phyloP scores from a whole-genome alignment of 2,888 invertebrate genomes.

The Pterobdella sp. region DNA sequence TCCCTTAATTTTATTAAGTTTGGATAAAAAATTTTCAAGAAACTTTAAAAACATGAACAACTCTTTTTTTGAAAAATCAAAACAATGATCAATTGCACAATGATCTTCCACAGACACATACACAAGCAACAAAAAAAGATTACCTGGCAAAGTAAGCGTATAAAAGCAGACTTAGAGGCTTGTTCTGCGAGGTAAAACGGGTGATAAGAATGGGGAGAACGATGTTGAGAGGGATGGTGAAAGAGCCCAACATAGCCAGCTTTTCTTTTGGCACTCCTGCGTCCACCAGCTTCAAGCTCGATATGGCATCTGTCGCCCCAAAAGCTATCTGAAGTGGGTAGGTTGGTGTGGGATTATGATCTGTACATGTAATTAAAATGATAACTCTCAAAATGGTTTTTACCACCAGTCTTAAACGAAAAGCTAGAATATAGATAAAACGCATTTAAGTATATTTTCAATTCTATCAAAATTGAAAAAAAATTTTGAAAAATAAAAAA shows the following conservation, averaged over 20 bases:
- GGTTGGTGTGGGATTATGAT: background rate
- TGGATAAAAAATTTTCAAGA: no score
- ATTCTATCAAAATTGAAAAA: no score
- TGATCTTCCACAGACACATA: background rate
- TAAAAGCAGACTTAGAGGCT: constrained; percentile 78
- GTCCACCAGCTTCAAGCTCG: constrained; percentile 86
- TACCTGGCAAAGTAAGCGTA: constrained; percentile 74
- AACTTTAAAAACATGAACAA: no score
- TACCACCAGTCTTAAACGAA: no score
- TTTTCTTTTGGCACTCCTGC: constrained; percentile 91
- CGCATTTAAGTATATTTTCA: no score
- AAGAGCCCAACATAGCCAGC: constrained; percentile 85
- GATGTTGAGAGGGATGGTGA: constrained; percentile 60
- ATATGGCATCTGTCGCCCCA: constrained; percentile 87
- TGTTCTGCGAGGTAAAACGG: constrained; percentile 74
- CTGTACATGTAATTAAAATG: background rate
- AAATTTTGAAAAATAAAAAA: no score
- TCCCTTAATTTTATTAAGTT: no score
- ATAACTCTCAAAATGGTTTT: background rate
- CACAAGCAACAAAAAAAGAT: constrained; percentile 26
- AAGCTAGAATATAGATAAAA: no score
- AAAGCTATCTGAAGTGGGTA: constrained; percentile 69
- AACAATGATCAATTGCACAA: background rate
- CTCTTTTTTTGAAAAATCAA: no score
- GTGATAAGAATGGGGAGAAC: constrained; percentile 77